Evolutionary conservation across 2,797 vertebrate genomes (phyloP), one percentile per base, ranked within the genome.

Genomic region (Benthosema pterotum): DNA sequence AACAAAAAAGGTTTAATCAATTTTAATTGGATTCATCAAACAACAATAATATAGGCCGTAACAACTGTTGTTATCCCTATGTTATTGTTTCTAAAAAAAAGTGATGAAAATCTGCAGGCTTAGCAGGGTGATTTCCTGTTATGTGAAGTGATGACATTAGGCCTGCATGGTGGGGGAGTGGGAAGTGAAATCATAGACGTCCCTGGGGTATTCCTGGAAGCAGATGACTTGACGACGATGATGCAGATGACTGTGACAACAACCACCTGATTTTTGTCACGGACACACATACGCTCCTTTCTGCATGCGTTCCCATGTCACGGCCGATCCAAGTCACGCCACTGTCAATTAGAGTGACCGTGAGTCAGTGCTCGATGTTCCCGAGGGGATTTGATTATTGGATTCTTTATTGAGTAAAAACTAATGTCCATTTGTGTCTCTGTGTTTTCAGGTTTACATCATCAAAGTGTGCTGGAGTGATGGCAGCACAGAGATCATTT

Each of bases 391-490:
- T 42, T 15, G 1, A 11, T 51, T 12, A 42, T 57, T 15, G 18
- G 3, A 45, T 45, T 13, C 13, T 42, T 15, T n/a, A n/a, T n/a
- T n/a, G n/a, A n/a, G 46, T 19, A n/a, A 28, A 11, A 19, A 53
- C 60, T 42, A 1, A 68, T 18, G 38, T 52, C 57, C 3, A 3
- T 9, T 0, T 57, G 55, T 28, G 11, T 64, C 5, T 63, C 70
- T 63, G 66, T 43, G 56, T 72, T 61, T n/a, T 0, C 85, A 99
- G 97, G 97, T 98, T 77, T 99, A 99, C 87, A 97, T 99, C 85
- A 99, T 99, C 88, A 97, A 96, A 82, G 97, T 99, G 71, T 95
- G 81, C n/a, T 99, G 97, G 98, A 96, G 96, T 69, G 96, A 94
- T 85, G 95, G 95, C 75, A 93, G 93, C 70, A 97, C 94, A 0